Evolutionary conservation across 2,113 vertebrate species (phyloP).

Genomic region (Raja brachyura): DNA sequence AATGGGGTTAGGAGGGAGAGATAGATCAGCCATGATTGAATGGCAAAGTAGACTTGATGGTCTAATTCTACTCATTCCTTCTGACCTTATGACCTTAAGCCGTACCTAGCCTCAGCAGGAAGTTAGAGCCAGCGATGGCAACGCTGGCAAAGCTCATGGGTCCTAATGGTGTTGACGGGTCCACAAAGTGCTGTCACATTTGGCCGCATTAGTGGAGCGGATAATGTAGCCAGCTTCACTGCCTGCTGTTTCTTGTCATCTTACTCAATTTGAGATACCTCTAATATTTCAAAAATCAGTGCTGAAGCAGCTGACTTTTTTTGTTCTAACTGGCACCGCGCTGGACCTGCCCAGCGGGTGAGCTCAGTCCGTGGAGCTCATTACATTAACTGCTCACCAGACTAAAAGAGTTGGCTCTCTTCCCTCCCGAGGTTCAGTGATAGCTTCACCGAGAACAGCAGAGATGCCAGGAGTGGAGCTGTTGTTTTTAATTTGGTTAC

Average conservation of each 20-base stretch:
- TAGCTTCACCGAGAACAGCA: not conserved
- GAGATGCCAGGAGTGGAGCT: not conserved
- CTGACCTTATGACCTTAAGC: no score
- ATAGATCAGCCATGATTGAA: no score
- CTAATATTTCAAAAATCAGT: not conserved
- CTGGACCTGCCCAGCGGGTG: not conserved
- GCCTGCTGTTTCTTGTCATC: not conserved
- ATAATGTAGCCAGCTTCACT: no score
- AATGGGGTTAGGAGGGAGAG: no score
- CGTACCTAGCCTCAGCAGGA: not conserved
- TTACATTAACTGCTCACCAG: not conserved
- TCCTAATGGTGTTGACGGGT: not conserved
- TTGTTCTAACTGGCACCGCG: not conserved
- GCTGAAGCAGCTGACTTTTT: not conserved
- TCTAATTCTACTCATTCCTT: no score
- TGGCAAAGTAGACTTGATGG: no score
- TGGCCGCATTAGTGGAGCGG: not conserved
- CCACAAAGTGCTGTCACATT: not conserved
- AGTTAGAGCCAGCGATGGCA: not conserved
- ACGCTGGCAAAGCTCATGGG: not conserved
- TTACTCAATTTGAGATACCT: not conserved
- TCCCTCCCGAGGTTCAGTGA: not conserved
- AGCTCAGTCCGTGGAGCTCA: not conserved
- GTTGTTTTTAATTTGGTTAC: not conserved
- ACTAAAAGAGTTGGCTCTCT: not conserved